These are phyloP conservation scores for Pristionchus japonicus DNA, from an alignment of 2,888 invertebrate species.

Conservation along the genomic window DNA sequence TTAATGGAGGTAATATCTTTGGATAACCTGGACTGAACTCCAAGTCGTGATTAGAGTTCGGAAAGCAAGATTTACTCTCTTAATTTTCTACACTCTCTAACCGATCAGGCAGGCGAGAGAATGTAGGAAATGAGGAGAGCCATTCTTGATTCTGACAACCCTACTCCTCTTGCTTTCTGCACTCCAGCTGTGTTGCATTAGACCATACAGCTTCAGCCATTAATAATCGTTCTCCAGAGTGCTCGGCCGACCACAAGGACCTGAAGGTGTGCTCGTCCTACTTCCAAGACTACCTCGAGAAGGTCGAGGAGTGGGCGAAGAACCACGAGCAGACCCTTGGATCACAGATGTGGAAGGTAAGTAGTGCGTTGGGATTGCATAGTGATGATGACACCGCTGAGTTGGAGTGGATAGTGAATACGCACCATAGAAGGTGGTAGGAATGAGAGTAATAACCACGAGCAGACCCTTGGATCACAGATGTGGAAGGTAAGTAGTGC, in stretches of 20 bases:
- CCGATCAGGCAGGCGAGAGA: too few species aligned
- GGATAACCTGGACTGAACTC: too few species aligned
- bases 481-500: slow-evolving; percentile 59
- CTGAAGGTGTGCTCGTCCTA: slow-evolving; percentile 62
- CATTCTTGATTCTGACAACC: too few species aligned
- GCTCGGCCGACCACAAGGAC: slow-evolving; percentile 57
- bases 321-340: slow-evolving; percentile 57
- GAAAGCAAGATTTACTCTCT: too few species aligned
- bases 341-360: slow-evolving; percentile 62
- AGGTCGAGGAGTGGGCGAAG: slow-evolving; percentile 61
- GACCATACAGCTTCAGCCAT: too few species aligned
- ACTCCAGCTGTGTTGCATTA: too few species aligned
- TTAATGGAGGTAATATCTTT: slow-evolving; percentile 41
- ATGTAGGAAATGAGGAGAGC: too few species aligned
- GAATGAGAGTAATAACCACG: slow-evolving; percentile 61
- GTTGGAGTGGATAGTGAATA: neutral
- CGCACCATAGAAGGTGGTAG: slow-evolving; percentile 59
- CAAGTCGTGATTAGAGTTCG: too few species aligned
- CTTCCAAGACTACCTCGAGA: slow-evolving; percentile 62
- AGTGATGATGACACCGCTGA: neutral
- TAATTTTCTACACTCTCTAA: too few species aligned
- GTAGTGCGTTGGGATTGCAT: neutral
- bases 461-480: slow-evolving; percentile 55
- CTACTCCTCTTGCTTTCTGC: too few species aligned
- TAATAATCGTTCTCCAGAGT: slow-evolving; percentile 43